Conservation (phyloP, 1,140 invertebrate genomes). For the Melitaea cinxia region DNA sequence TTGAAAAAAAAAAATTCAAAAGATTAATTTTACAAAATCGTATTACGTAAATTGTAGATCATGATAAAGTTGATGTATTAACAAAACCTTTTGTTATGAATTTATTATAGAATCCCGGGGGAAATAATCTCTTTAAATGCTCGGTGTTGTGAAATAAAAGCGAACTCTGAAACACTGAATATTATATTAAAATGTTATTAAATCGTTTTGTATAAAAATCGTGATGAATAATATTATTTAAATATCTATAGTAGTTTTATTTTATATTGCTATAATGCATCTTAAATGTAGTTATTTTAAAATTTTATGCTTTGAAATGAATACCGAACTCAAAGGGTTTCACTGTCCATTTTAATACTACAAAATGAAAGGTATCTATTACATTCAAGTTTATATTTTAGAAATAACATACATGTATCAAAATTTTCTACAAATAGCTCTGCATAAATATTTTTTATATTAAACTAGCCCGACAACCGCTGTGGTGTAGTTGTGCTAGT, state of each 20-base stretch:
- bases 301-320: no score
- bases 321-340: no score
- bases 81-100: conserved; percentile 3
- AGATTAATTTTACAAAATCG: background rate
- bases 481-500: no score
- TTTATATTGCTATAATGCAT: no score
- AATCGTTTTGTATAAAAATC: background rate
- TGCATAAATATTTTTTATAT: no score
- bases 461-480: no score
- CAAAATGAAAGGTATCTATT: no score
- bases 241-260: background rate
- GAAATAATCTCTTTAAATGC: conserved; percentile 1
- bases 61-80: conserved; percentile 4
- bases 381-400: no score
- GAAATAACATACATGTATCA: no score
- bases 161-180: background rate
- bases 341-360: no score
- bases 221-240: background rate
- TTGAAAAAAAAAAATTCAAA: background rate
- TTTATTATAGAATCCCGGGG: background rate
- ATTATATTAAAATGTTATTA: conserved; percentile 1
- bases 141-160: background rate
- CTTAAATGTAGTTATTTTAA: no score
- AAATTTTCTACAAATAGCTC: no score
- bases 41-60: background rate